A percentile compares a stretch with the other conserved stretches of the same genome.
These are phyloP conservation scores for Onthophagus taurus DNA, from an alignment of 1,140 invertebrate species.

Conservation along the genomic window DNA sequence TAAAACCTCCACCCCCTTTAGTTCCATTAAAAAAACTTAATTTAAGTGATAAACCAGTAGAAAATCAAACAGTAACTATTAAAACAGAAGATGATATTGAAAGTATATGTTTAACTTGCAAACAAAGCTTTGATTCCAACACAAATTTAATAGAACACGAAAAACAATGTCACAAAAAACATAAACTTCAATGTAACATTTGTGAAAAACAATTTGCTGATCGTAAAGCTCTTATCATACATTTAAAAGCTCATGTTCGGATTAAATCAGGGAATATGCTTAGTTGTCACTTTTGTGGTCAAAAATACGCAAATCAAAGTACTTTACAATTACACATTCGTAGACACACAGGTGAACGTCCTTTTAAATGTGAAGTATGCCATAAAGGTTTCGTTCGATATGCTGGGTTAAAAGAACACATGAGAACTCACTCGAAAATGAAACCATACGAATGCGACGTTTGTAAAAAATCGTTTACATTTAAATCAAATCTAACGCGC, in stretches of 20 bases:
- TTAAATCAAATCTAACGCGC: slow-evolving; percentile 23
- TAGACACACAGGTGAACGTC: slow-evolving; percentile 40
- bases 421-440: slow-evolving; percentile 30
- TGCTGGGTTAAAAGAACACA: slow-evolving; percentile 30
- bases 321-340: slow-evolving; percentile 32
- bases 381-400: slow-evolving; percentile 31
- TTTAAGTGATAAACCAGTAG: slow-evolving; percentile 11
- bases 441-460: slow-evolving; percentile 31
- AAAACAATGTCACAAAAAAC: slow-evolving; percentile 16
- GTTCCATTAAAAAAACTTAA: slow-evolving; percentile 24
- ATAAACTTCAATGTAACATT: slow-evolving; percentile 25
- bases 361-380: slow-evolving; percentile 40
- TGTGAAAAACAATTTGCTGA: slow-evolving; percentile 29
- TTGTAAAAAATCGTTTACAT: slow-evolving; percentile 25
- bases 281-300: slow-evolving; percentile 25
- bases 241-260: slow-evolving; percentile 30
- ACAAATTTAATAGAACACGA: slow-evolving; percentile 22
- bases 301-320: slow-evolving; percentile 26
- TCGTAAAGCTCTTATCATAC: slow-evolving; percentile 25
- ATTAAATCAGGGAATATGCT: slow-evolving; percentile 22
- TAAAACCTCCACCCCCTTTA: slow-evolving; percentile 26
- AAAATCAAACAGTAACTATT: slow-evolving; percentile 14
- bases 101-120: slow-evolving; percentile 19
- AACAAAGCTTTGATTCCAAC: slow-evolving; percentile 19
- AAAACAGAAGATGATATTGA: slow-evolving; percentile 15